Evolutionary conservation across 2,113 vertebrate species (phyloP).

Genomic region (Australoheros scitulus): DNA sequence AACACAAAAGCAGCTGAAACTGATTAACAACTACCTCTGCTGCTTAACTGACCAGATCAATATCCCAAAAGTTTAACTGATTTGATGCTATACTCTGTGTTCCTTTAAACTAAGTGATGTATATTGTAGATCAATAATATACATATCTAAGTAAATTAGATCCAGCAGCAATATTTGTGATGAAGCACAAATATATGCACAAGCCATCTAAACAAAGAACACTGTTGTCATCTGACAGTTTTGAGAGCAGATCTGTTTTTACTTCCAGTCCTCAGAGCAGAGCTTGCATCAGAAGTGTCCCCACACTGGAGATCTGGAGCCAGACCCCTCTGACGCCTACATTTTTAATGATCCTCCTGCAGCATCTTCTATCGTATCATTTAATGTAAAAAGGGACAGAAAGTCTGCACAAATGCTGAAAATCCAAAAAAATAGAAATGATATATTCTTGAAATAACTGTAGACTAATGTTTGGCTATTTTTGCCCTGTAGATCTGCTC

Average conservation of each 20-base stretch:
- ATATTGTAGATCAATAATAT: no score
- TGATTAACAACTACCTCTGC: no score
- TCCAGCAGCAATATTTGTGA: no score
- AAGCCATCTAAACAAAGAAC: not conserved
- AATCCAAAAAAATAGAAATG: not conserved
- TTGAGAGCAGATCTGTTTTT: not conserved
- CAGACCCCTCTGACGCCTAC: not conserved
- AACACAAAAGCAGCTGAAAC: no score
- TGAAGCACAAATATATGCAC: no score
- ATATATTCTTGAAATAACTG: not conserved
- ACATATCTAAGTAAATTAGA: no score
- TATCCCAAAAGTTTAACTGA: no score
- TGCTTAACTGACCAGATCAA: no score
- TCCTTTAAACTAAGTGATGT: no score
- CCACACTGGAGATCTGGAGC: not conserved
- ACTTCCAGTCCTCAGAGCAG: not conserved
- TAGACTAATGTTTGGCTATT: not conserved
- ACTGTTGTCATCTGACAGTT: not conserved
- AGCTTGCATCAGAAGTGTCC: not conserved
- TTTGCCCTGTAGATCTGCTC: conserved; percentile 81
- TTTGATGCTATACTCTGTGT: no score
- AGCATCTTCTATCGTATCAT: not conserved
- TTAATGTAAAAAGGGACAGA: not conserved
- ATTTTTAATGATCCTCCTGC: not conserved
- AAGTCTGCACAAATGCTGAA: not conserved